Conservation (phyloP, 2,113 vertebrate species). For the Laticauda colubrina region DNA sequence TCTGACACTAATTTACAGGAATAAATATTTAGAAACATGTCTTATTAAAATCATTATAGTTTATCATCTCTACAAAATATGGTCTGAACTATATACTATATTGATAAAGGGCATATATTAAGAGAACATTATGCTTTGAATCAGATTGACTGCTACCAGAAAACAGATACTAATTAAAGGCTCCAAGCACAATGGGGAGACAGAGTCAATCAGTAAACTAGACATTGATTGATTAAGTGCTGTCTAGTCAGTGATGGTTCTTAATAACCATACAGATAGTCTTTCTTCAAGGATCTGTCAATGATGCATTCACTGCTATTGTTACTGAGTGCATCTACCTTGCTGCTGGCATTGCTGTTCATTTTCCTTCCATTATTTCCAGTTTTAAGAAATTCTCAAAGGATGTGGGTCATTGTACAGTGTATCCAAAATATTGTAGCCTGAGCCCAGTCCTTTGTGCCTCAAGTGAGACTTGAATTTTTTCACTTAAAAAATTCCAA, state of each 20-base stretch:
- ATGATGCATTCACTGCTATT: not conserved
- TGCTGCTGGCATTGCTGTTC: not conserved
- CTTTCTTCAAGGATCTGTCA: not conserved
- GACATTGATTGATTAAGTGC: not conserved
- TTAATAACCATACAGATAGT: not conserved
- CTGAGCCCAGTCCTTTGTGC: not conserved
- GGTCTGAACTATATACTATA: not conserved
- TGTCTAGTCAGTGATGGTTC: not conserved
- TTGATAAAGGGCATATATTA: not conserved
- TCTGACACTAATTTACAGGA: conserved; percentile 41
- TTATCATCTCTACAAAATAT: not conserved
- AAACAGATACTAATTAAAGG: not conserved
- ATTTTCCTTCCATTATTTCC: not conserved
- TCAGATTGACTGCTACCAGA: not conserved
- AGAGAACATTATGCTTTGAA: not conserved
- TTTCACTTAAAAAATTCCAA: not conserved
- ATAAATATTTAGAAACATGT: not conserved
- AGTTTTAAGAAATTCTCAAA: not conserved
- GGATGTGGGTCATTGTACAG: not conserved
- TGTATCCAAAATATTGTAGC: not conserved
- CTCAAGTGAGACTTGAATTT: not conserved
- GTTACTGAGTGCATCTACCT: not conserved
- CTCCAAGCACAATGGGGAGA: not conserved
- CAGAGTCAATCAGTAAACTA: not conserved
- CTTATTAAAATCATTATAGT: conserved; percentile 5